Evolutionary conservation across 2,888 invertebrate species (phyloP), one percentile per base, ranked within the genome.

Genomic region (Atethmia centrago): DNA sequence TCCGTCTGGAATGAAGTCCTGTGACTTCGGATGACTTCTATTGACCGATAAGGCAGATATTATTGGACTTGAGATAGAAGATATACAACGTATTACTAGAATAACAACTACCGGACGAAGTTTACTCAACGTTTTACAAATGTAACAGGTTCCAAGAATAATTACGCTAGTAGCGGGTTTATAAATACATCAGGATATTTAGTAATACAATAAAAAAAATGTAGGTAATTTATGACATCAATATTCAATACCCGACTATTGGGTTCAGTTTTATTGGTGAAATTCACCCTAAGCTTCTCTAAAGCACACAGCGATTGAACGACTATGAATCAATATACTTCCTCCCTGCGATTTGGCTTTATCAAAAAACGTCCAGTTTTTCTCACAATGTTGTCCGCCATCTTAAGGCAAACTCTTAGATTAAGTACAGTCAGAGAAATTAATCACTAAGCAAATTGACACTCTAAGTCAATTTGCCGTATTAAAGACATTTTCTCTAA

Each of bases 41-140:
- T 49, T 62, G 25, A 66, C 25, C 53, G 58, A 62, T 75, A 66
- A 62, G 31, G 31, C n/a, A 53, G 12, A 65, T 75, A 75, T 42
- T 58, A 63, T 79, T 53, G 36, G 21, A 62, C n/a, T 25, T 55
- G 45, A 56, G 51, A 53, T 25, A n/a, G 31, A 42, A 47, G 36
- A 7, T 36, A 36, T 36, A 36, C 4, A 70, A 78, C 61, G 42
- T 65, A 51, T 61, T 42, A 4, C 14, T 62, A 16, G 3, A 58
- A 31, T 21, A 40, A 51, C 56, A 76, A 75, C 59, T 69, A 77
- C 53, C 9, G 31, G 56, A 53, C 58, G 28, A 31, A 71, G 28
- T 69, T 77, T 61, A 61, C 14, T 14, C 53, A 42, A 47, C 28
- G 40, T 31, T 14, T 42, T 31, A 61, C 25, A 55, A 69, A 77